Evolutionary conservation across 2,797 vertebrate genomes (phyloP).

Genomic region (Crenichthys baileyi): DNA sequence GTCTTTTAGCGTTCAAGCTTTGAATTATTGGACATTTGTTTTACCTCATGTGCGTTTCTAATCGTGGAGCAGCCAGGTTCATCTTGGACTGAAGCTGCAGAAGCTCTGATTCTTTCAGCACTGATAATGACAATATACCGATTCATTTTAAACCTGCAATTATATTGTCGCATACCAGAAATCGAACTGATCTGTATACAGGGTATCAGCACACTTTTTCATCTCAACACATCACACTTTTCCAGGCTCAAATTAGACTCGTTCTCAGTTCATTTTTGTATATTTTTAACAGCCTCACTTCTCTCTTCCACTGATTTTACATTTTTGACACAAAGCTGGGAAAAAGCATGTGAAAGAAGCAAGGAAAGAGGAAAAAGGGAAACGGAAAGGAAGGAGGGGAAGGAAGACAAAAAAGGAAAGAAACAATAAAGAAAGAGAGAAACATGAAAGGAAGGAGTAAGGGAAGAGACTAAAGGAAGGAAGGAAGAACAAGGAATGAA

Average conservation of each 20-base stretch:
- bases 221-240: neutral
- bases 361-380: neutral
- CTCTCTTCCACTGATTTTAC: too few relatives aligned
- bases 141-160: neutral
- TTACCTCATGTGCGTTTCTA: constrained; percentile 83
- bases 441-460: too few relatives aligned
- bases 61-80: constrained; percentile 74
- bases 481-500: neutral
- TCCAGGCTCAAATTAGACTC: neutral
- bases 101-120: constrained; percentile 48
- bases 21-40: neutral
- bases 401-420: neutral
- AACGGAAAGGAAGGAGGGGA: too few relatives aligned
- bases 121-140: constrained; percentile 29
- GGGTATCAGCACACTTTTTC: neutral
- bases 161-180: neutral
- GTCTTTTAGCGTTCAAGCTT: neutral
- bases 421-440: neutral
- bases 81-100: constrained; percentile 68
- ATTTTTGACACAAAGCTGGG: neutral
- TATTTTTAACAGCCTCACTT: too few relatives aligned
- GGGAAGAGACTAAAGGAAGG: neutral
- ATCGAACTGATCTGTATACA: neutral
- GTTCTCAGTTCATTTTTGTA: too few relatives aligned
- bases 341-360: neutral